Percentiles rank a stretch among this genome's conserved stretches.
Evolutionary conservation across 2,113 vertebrate species (phyloP).

Genomic region (Lagopus leucura): DNA sequence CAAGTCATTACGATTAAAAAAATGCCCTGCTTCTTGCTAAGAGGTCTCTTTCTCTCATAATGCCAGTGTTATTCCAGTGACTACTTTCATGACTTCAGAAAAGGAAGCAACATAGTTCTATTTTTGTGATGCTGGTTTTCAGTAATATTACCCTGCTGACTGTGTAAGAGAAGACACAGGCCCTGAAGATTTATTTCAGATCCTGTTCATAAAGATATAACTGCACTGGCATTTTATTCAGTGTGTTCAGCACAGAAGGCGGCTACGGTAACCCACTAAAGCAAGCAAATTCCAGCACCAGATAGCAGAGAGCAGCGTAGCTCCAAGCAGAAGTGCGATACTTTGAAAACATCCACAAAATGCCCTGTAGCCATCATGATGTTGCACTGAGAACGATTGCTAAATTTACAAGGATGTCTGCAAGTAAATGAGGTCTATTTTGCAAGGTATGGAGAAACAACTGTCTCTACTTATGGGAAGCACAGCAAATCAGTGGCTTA

Average conservation of each 20-base stretch:
- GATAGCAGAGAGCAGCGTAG: not conserved
- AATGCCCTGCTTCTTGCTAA: not conserved
- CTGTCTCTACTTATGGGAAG: slow-evolving; percentile 31
- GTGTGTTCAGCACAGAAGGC: not conserved
- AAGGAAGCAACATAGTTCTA: not conserved
- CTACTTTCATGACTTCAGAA: not conserved
- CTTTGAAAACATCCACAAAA: not conserved
- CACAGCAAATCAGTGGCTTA: slow-evolving; percentile 5
- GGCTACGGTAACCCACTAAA: not conserved
- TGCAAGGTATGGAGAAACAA: slow-evolving; percentile 58
- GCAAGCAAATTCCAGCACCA: not conserved
- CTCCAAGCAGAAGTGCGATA: not conserved
- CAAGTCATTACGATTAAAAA: not conserved
- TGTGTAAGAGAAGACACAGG: not conserved
- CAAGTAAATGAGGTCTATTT: slow-evolving; percentile 25
- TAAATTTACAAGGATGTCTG: slow-evolving; percentile 26
- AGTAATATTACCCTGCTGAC: not conserved
- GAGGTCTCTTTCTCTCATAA: not conserved
- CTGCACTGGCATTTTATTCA: not conserved
- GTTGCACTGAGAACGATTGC: slow-evolving; percentile 6
- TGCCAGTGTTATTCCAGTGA: not conserved
- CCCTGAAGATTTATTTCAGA: not conserved
- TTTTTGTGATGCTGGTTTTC: not conserved
- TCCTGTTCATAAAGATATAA: fast-evolving
- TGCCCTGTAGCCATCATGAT: not conserved